phyloP scores from a whole-genome alignment of 2,113 vertebrate species.

The Diphyllodes magnificus region DNA sequence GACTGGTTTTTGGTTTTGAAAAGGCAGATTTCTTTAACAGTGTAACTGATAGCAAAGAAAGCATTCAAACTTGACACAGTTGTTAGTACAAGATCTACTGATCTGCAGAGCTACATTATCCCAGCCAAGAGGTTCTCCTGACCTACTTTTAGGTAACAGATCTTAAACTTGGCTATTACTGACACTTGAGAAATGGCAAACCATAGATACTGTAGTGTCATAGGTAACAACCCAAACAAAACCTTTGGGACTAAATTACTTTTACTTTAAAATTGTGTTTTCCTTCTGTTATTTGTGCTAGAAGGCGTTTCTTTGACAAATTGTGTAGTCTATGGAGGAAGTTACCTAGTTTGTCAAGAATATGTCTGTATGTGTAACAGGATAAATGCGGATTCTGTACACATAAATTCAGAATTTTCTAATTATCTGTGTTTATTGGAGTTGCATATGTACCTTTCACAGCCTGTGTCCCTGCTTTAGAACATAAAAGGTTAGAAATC shows the following conservation, averaged over 20 bases:
- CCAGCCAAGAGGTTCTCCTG: neutral
- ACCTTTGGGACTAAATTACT: neutral
- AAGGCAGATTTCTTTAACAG: neutral
- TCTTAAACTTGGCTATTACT: neutral
- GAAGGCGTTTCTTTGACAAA: neutral
- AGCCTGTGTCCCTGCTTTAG: neutral
- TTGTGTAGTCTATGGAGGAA: neutral
- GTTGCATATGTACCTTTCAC: neutral
- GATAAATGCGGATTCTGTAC: neutral
- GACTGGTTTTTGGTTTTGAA: neutral
- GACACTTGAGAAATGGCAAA: neutral
- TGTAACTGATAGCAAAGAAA: neutral
- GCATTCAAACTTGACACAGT: neutral
- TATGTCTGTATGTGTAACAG: neutral
- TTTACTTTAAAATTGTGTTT: neutral
- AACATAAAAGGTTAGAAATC: neutral
- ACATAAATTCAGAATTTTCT: neutral
- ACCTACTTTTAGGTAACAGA: neutral
- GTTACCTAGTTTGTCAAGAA: neutral
- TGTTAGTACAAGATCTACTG: neutral
- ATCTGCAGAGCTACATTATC: neutral
- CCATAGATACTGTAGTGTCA: neutral
- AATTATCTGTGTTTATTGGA: neutral
- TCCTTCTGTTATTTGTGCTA: neutral
- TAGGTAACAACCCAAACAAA: neutral